phyloP scores from a whole-genome alignment of 2,797 vertebrate species.

The Halcyon badia region DNA sequence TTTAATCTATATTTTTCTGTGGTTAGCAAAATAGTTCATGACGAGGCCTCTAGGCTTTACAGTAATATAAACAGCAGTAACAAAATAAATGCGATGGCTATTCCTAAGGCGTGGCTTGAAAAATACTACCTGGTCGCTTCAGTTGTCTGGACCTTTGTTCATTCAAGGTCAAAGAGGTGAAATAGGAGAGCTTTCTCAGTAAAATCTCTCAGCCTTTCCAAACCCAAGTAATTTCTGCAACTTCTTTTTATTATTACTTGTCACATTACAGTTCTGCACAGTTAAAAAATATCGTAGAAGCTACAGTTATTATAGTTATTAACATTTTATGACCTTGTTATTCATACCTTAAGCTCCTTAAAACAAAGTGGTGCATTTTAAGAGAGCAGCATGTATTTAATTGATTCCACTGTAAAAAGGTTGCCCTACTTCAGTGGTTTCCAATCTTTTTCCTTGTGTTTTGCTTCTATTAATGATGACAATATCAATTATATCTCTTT shows the following conservation, averaged over 20 bases:
- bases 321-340: slow-evolving; percentile 83
- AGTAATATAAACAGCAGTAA: slow-evolving; percentile 1
- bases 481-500: slow-evolving; percentile 50
- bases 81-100: background rate
- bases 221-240: slow-evolving; percentile 53
- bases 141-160: background rate
- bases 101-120: background rate
- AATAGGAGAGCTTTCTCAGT: slow-evolving; percentile 7
- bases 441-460: slow-evolving; percentile 29
- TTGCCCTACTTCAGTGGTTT: slow-evolving; percentile 53
- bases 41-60: background rate
- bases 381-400: slow-evolving; percentile 74
- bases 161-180: slow-evolving; percentile 36
- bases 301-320: slow-evolving; percentile 80
- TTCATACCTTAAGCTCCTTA: slow-evolving; percentile 78
- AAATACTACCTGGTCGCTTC: background rate
- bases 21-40: slow-evolving; percentile 10
- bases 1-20: slow-evolving; percentile 44
- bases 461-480: slow-evolving; percentile 23
- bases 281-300: slow-evolving; percentile 72
- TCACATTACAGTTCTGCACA: slow-evolving; percentile 67
- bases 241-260: slow-evolving; percentile 73
- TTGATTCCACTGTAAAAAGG: slow-evolving; percentile 72
- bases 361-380: slow-evolving; percentile 75
- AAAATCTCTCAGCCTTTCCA: slow-evolving; percentile 55